A percentile compares a stretch with the other conserved stretches of the same genome.
These are phyloP conservation scores for Calliphora vicina DNA, from an alignment of 1,140 invertebrate genomes.

Conservation along the genomic window DNA sequence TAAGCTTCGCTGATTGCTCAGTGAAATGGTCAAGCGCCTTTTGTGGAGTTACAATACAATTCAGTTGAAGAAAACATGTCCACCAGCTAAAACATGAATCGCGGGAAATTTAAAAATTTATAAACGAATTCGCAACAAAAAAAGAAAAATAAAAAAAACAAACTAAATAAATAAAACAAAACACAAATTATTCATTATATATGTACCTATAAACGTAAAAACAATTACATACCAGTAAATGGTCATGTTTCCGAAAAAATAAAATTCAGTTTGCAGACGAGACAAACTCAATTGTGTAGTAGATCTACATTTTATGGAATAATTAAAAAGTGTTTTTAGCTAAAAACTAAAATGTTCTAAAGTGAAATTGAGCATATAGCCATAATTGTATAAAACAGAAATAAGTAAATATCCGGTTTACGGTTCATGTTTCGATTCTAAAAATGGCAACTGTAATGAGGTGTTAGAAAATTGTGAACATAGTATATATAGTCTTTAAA, in stretches of 20 bases:
- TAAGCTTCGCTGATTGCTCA: conserved; percentile 25
- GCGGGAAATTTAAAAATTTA: not conserved
- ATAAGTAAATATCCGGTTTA: not conserved
- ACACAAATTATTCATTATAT: no score
- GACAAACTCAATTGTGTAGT: not conserved
- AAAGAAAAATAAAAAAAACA: not conserved
- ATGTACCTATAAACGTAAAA: no score
- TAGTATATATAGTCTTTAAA: no score
- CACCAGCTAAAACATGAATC: conserved; percentile 18
- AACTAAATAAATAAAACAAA: not conserved
- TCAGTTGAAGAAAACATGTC: conserved; percentile 33
- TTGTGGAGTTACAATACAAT: conserved; percentile 4
- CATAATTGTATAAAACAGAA: not conserved
- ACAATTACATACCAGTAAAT: not conserved
- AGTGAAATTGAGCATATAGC: not conserved
- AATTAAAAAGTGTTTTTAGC: not conserved
- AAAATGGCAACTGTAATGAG: not conserved
- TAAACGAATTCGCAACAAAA: not conserved
- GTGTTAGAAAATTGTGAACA: not conserved
- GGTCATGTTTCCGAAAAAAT: not conserved
- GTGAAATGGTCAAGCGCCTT: conserved; percentile 38
- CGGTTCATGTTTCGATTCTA: not conserved
- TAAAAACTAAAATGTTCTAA: not conserved
- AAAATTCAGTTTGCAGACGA: not conserved
- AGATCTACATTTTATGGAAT: not conserved